Evolutionary conservation across 2,888 invertebrate species (phyloP).

Genomic region (Ennomos quercinarius): DNA sequence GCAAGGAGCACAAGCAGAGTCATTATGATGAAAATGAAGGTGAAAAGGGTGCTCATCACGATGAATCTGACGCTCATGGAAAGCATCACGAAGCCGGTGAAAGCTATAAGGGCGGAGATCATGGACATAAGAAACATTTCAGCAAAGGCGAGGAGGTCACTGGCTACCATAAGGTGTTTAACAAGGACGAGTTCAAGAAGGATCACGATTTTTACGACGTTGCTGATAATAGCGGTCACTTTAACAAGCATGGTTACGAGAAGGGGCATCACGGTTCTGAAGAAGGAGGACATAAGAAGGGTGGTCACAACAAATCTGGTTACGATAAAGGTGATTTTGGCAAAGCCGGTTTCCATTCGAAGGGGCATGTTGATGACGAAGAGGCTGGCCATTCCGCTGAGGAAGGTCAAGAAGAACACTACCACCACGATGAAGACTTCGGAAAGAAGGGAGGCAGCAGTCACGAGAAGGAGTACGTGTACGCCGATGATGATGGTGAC

Average conservation of each 20-base stretch:
- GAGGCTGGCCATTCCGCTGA: slow-evolving; percentile 85
- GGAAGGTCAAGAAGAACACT: slow-evolving; percentile 84
- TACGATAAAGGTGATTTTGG: slow-evolving; percentile 81
- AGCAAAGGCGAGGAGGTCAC: slow-evolving; percentile 89
- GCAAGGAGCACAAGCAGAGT: slow-evolving; percentile 81
- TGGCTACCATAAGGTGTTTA: slow-evolving; percentile 90
- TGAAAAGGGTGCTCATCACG: slow-evolving; percentile 81
- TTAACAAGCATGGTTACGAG: slow-evolving; percentile 86
- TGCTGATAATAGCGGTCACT: slow-evolving; percentile 87
- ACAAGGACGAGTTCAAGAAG: slow-evolving; percentile 92
- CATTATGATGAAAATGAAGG: slow-evolving; percentile 82
- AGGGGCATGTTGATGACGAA: slow-evolving; percentile 82
- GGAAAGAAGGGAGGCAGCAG: slow-evolving; percentile 81
- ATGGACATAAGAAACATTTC: slow-evolving; percentile 85
- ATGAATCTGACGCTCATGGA: slow-evolving; percentile 83
- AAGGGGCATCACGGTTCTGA: slow-evolving; percentile 83
- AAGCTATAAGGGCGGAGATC: slow-evolving; percentile 84
- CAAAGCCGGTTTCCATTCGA: slow-evolving; percentile 84
- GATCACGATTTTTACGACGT: slow-evolving; percentile 92
- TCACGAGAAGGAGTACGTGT: slow-evolving; percentile 78
- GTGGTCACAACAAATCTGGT: slow-evolving; percentile 81
- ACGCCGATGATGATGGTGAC: slow-evolving; percentile 64
- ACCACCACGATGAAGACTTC: slow-evolving; percentile 82
- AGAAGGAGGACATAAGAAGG: slow-evolving; percentile 85
- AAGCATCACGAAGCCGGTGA: slow-evolving; percentile 82